Evolutionary conservation across 2,113 vertebrate genomes (phyloP).

Genomic region (Tinamus guttatus): DNA sequence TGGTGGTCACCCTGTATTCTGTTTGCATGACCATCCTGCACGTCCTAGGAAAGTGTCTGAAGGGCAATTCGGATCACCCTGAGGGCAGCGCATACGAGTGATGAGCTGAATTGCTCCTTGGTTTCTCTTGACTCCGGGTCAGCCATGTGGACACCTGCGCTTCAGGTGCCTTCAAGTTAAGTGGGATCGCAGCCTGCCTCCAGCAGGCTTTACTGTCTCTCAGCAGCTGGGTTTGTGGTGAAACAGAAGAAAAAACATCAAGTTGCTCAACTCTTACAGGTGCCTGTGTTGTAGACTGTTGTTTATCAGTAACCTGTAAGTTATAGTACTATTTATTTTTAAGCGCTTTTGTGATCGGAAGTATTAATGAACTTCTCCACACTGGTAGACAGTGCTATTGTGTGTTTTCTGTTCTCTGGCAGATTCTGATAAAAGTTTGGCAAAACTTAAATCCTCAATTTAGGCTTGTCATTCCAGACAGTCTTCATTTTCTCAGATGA

Average conservation of each 20-base stretch:
- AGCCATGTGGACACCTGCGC: accelerated
- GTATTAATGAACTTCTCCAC: background rate
- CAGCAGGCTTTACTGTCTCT: background rate
- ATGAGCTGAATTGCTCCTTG: background rate
- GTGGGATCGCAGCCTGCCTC: background rate
- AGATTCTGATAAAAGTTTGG: background rate
- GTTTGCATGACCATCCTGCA: background rate
- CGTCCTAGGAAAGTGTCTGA: background rate
- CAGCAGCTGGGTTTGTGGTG: background rate
- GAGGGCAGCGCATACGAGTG: background rate
- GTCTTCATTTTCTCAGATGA: background rate
- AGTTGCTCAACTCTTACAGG: background rate
- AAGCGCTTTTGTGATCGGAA: background rate
- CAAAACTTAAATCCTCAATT: background rate
- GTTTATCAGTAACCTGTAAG: background rate
- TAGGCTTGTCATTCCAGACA: background rate
- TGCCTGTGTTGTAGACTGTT: background rate
- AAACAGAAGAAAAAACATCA: background rate
- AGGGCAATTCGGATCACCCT: background rate
- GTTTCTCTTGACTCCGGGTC: background rate
- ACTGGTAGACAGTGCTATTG: background rate
- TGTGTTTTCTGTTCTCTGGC: accelerated
- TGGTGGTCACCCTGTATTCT: accelerated
- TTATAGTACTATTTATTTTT: background rate
- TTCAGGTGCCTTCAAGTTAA: background rate